Percentiles rank a stretch among this genome's conserved stretches.
Evolutionary conservation across 1,140 invertebrate genomes (phyloP).

Genomic region (Anoplolepis gracilipes): DNA sequence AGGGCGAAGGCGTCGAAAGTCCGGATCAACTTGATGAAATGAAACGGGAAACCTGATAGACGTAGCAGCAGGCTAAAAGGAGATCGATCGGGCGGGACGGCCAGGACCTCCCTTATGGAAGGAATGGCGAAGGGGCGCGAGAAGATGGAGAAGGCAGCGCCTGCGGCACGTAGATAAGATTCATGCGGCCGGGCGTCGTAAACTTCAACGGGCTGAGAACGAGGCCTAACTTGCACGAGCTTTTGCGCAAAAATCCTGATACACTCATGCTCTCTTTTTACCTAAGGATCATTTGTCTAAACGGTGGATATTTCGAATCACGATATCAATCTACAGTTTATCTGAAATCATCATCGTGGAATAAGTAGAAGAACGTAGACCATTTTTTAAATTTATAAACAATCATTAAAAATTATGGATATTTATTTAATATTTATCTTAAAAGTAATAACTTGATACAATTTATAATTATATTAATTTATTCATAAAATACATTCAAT

Average conservation of each 20-base stretch:
- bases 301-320: conserved; percentile 36
- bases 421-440: background rate
- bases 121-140: conserved; percentile 23
- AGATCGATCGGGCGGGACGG: conserved; percentile 67
- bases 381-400: background rate
- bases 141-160: conserved; percentile 39
- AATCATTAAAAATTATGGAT: background rate
- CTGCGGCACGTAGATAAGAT: conserved; percentile 76
- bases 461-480: too few species aligned
- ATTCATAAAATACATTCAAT: background rate
- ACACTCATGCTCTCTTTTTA: conserved; percentile 43
- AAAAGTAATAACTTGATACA: background rate
- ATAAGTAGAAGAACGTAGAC: background rate
- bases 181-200: conserved; percentile 59
- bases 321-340: background rate
- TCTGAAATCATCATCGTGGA: background rate
- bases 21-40: conserved; percentile 77
- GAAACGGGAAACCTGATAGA: conserved; percentile 74
- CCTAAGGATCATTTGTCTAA: conserved; percentile 28
- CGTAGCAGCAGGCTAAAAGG: conserved; percentile 63
- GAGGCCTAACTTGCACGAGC: conserved; percentile 64
- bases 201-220: conserved; percentile 69
- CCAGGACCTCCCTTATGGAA: conserved; percentile 58
- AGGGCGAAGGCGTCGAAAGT: conserved; percentile 63
- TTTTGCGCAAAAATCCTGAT: conserved; percentile 65